A percentile compares a stretch with the other conserved stretches of the same genome.
phyloP scores from a whole-genome alignment of 2,888 invertebrate species.

The Cantharis flavilabris region DNA sequence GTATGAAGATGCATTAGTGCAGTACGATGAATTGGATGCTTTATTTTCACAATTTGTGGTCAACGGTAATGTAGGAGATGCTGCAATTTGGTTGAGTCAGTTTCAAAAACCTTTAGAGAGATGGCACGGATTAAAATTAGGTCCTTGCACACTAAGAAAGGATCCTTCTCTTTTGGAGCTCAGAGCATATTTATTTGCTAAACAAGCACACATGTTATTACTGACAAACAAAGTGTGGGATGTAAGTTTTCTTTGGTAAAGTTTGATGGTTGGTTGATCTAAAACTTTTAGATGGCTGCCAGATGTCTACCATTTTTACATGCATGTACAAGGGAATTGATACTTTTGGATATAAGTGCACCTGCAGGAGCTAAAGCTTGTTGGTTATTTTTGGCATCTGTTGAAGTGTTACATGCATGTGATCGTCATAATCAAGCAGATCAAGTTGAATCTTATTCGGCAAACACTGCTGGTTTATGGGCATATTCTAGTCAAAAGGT shows the following conservation, averaged over 20 bases:
- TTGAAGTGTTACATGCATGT: conserved; percentile 83
- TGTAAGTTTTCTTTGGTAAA: conserved; percentile 56
- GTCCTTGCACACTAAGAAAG: conserved; percentile 65
- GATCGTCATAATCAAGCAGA: conserved; percentile 69
- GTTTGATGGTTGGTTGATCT: not conserved
- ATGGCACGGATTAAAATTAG: conserved; percentile 82
- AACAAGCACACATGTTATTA: conserved; percentile 86
- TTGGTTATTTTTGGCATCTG: conserved; percentile 90
- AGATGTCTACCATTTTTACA: conserved; percentile 89
- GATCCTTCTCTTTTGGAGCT: conserved; percentile 81
- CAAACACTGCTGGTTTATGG: conserved; percentile 85
- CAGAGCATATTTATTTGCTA: conserved; percentile 89
- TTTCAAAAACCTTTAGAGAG: conserved; percentile 80
- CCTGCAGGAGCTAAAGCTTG: conserved; percentile 86
- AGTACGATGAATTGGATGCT: conserved; percentile 96
- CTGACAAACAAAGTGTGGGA: conserved; percentile 79
- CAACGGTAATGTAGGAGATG: conserved; percentile 88
- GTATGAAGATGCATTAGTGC: conserved; percentile 91
- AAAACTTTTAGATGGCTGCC: conserved; percentile 71
- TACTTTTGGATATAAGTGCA: conserved; percentile 76
- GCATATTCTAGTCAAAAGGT: conserved; percentile 75
- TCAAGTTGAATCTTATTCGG: conserved; percentile 75
- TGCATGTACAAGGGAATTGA: conserved; percentile 84
- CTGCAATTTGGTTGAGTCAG: conserved; percentile 79
- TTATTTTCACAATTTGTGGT: conserved; percentile 95